Conservation (phyloP, 2,113 vertebrate genomes). For the Grus americana region DNA sequence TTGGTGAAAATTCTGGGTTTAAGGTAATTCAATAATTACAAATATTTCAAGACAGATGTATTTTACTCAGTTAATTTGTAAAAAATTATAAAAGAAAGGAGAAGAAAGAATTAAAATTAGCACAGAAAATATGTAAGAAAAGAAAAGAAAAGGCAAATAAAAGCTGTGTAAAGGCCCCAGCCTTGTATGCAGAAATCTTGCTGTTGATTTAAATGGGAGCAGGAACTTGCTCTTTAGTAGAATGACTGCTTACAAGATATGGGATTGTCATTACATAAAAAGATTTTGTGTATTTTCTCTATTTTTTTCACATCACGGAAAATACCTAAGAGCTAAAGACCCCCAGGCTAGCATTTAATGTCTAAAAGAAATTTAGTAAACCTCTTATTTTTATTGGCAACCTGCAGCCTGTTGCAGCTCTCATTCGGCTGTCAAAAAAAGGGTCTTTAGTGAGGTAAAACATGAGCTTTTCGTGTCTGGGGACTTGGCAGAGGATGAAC, state of each 20-base stretch:
- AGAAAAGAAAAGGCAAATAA: background rate
- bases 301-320: background rate
- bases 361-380: slow-evolving; percentile 25
- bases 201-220: background rate
- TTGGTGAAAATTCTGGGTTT: background rate
- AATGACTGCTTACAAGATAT: background rate
- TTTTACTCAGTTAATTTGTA: background rate
- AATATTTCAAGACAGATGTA: background rate
- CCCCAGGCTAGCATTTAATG: slow-evolving; percentile 9
- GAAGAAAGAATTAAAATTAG: background rate
- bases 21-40: background rate
- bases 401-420: slow-evolving; percentile 1
- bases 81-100: background rate
- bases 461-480: background rate
- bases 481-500: slow-evolving; percentile 23
- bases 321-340: background rate
- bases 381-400: slow-evolving; percentile 10
- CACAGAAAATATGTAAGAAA: background rate
- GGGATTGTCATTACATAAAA: background rate
- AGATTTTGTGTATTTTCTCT: background rate
- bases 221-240: slow-evolving; percentile 3
- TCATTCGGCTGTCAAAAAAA: background rate
- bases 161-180: background rate
- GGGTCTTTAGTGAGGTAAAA: slow-evolving; percentile 18
- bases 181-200: background rate